Percentiles rank a stretch among this genome's conserved stretches.
phyloP scores from a whole-genome alignment of 2,888 invertebrate species.

The Octodonta nipae region DNA sequence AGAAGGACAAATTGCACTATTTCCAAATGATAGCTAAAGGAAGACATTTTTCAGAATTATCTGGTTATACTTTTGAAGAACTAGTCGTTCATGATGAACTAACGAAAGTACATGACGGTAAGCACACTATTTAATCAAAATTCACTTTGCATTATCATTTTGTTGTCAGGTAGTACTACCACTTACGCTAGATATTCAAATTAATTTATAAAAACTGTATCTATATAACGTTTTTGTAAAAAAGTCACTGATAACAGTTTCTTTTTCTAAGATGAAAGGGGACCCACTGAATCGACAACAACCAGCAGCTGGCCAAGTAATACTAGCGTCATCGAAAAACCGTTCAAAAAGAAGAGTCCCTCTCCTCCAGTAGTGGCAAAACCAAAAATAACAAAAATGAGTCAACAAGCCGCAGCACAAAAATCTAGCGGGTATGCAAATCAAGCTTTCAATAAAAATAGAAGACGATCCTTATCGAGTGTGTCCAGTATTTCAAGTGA shows the following conservation, averaged over 20 bases:
- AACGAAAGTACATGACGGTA: constrained; percentile 26
- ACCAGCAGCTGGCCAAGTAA: too few relatives aligned
- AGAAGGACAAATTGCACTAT: constrained; percentile 46
- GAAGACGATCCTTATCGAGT: constrained; percentile 38
- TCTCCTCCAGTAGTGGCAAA: constrained; percentile 45
- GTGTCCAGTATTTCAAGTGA: constrained; percentile 41
- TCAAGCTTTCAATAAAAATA: constrained; percentile 15
- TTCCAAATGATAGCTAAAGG: constrained; percentile 53
- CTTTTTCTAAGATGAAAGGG: too few relatives aligned
- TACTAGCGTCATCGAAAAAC: constrained; percentile 18
- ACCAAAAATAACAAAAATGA: constrained; percentile 22
- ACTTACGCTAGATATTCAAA: too few relatives aligned
- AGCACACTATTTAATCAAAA: too few relatives aligned
- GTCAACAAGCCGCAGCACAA: not conserved
- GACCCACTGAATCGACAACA: too few relatives aligned
- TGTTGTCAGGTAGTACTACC: too few relatives aligned
- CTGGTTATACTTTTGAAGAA: constrained; percentile 42
- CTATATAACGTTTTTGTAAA: too few relatives aligned
- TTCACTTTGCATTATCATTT: too few relatives aligned
- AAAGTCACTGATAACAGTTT: too few relatives aligned
- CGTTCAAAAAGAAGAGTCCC: constrained; percentile 34
- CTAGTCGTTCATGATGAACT: constrained; percentile 35
- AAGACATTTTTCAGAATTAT: constrained; percentile 50
- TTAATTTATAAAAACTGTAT: too few relatives aligned
- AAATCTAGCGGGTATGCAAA: constrained; percentile 15